Evolutionary conservation across 1,140 invertebrate species (phyloP).

Genomic region (Magallana ariakensis): DNA sequence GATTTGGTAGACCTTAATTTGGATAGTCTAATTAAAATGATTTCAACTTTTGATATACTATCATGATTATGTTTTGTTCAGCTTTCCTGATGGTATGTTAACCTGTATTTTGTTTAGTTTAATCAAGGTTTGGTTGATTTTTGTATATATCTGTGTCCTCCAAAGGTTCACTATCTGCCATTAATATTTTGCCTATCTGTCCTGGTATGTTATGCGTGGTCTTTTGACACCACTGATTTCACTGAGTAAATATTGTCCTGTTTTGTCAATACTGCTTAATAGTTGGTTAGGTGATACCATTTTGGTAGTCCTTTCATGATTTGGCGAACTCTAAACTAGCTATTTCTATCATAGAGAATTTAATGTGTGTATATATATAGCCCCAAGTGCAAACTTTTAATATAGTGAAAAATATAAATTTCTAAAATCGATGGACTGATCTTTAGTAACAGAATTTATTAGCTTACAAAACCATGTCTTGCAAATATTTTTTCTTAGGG

Average conservation of each 20-base stretch:
- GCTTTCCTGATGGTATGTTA: too few relatives aligned
- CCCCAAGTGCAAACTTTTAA: too few relatives aligned
- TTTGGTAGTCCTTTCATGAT: neutral
- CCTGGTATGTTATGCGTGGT: neutral
- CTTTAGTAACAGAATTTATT: neutral
- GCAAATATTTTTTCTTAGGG: neutral
- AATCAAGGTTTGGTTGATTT: too few relatives aligned
- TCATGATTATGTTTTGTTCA: too few relatives aligned
- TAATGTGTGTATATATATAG: neutral
- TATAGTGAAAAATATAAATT: neutral
- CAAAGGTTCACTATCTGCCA: neutral
- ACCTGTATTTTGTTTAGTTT: too few relatives aligned
- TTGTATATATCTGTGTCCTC: too few relatives aligned
- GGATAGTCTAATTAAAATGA: too few relatives aligned
- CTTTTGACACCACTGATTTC: conserved; percentile 9
- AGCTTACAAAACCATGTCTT: neutral
- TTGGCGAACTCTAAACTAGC: neutral
- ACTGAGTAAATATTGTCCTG: conserved; percentile 21
- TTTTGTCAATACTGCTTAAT: conserved; percentile 10
- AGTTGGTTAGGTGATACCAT: neutral
- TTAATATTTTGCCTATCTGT: conserved; percentile 15
- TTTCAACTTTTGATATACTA: too few relatives aligned
- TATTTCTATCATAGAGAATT: neutral
- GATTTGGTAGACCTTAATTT: too few relatives aligned
- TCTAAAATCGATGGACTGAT: neutral